These are phyloP conservation scores for Perca flavescens DNA, from an alignment of 2,113 vertebrate genomes.

Conservation along the genomic window DNA sequence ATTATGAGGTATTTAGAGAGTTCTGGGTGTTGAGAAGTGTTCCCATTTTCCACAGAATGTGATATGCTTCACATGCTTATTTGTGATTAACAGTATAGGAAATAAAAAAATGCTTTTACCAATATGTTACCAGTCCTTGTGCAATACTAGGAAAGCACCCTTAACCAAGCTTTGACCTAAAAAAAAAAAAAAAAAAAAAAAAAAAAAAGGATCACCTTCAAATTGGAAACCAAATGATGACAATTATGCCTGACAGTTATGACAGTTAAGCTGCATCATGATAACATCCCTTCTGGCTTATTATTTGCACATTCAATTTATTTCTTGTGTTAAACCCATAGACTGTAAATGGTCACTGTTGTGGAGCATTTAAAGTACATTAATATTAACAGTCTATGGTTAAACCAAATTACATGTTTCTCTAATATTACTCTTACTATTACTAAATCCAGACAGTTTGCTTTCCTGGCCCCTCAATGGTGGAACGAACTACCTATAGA, in stretches of 20 bases:
- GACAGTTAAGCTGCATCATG: too few species aligned
- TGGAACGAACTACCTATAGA: too few species aligned
- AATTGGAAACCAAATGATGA: background rate
- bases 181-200: background rate
- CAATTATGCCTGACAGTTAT: too few species aligned
- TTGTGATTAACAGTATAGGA: background rate
- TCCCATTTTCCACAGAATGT: background rate
- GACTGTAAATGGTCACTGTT: too few species aligned
- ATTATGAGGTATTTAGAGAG: background rate
- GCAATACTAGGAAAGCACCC: background rate
- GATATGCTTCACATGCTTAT: background rate
- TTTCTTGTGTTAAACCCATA: background rate
- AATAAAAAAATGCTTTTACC: background rate
- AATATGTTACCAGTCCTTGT: background rate
- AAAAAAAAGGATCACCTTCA: background rate
- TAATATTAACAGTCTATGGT: too few species aligned
- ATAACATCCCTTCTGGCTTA: background rate
- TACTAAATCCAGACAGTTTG: too few species aligned
- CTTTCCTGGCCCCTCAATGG: too few species aligned
- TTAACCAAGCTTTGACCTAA: background rate
- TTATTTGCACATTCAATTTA: background rate
- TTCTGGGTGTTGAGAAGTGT: background rate
- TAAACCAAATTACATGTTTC: too few species aligned
- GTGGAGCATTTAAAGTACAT: too few species aligned
- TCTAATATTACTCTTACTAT: too few species aligned